Conservation (phyloP, 2,797 vertebrate species). For the Peromyscus nudipes region DNA sequence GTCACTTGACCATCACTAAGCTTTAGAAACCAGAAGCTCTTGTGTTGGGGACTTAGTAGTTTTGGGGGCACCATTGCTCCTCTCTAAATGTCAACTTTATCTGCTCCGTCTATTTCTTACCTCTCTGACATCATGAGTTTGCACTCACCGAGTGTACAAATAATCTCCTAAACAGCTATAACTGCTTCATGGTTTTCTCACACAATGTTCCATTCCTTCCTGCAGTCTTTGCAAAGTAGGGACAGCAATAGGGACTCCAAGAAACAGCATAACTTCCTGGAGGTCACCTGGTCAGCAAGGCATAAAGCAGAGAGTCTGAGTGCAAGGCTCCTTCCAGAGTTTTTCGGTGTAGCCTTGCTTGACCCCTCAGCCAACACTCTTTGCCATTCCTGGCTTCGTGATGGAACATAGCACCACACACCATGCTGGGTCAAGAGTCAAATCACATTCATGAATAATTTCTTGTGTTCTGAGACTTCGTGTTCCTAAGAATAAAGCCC, state of each 20-base stretch:
- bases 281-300: neutral
- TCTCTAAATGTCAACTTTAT: neutral
- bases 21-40: neutral
- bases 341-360: neutral
- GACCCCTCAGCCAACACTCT: neutral
- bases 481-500: neutral
- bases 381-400: no score
- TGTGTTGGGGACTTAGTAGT: neutral
- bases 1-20: neutral
- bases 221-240: neutral
- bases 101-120: neutral
- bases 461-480: neutral
- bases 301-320: neutral
- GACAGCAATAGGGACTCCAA: no score
- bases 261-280: neutral
- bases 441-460: neutral
- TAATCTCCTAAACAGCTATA: neutral
- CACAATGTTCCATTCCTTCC: neutral
- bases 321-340: neutral
- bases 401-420: accelerated
- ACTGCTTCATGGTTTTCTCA: neutral
- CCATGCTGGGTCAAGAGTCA: no score
- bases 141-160: accelerated
- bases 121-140: neutral
- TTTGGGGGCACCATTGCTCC: accelerated